These are phyloP conservation scores for Mellilla xanthometata DNA, from an alignment of 2,888 invertebrate genomes.

Conservation along the genomic window DNA sequence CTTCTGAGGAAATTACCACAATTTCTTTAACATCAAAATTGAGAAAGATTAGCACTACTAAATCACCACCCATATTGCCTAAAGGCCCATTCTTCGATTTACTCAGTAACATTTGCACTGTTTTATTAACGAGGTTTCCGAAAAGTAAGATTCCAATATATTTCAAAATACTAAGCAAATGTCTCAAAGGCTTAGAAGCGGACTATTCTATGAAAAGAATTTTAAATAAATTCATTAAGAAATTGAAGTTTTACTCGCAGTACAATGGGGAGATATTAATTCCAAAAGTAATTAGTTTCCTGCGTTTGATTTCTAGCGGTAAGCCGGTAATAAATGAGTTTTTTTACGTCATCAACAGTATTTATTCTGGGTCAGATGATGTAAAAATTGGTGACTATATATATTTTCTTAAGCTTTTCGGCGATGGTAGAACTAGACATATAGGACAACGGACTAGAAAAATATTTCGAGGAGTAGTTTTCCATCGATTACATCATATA, in stretches of 20 bases:
- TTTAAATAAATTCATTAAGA: conserved; percentile 43
- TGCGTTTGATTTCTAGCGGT: conserved; percentile 38
- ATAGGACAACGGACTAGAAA: conserved; percentile 45
- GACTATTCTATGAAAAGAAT: conserved; percentile 39
- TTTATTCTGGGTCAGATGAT: conserved; percentile 42
- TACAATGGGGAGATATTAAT: conserved; percentile 40
- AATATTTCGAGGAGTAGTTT: conserved; percentile 45
- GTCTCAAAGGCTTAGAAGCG: conserved; percentile 40
- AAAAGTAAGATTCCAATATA: conserved; percentile 39
- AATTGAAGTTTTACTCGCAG: conserved; percentile 38
- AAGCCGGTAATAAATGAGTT: conserved; percentile 44
- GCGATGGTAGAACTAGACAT: conserved; percentile 31
- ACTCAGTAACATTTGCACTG: conserved; percentile 49
- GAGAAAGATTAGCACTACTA: conserved; percentile 17
- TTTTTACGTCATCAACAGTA: conserved; percentile 48
- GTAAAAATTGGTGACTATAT: conserved; percentile 56
- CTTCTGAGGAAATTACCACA: conserved; percentile 15
- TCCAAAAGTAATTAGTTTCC: conserved; percentile 39
- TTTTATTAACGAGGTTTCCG: conserved; percentile 42
- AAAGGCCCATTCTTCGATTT: conserved; percentile 55
- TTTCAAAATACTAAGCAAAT: conserved; percentile 43
- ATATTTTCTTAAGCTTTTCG: conserved; percentile 48
- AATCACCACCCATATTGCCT: conserved; percentile 27
- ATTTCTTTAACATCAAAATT: not conserved
- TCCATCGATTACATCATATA: conserved; percentile 41